These are phyloP conservation scores for Dasysyrphus albostriatus DNA, from an alignment of 2,888 invertebrate genomes.

Conservation along the genomic window DNA sequence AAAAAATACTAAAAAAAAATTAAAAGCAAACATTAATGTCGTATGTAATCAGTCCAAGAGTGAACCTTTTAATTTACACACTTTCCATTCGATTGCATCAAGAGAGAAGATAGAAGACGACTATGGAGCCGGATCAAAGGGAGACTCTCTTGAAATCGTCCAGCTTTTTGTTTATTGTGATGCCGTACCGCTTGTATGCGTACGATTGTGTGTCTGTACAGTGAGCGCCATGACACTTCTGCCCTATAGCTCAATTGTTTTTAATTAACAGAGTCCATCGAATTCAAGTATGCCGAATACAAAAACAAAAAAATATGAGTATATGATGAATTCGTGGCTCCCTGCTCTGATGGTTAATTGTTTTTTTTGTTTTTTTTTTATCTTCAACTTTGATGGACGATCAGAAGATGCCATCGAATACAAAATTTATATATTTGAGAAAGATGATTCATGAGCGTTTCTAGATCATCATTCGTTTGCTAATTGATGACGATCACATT, in stretches of 20 bases:
- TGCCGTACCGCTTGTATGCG: background rate
- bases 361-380: constrained; percentile 29
- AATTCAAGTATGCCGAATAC: background rate
- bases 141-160: constrained; percentile 9
- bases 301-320: background rate
- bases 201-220: constrained; percentile 60
- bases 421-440: constrained; percentile 14
- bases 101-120: background rate
- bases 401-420: background rate
- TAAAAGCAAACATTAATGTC: constrained; percentile 36
- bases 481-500: constrained; percentile 71
- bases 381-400: constrained; percentile 13
- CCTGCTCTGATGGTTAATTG: constrained; percentile 65
- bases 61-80: constrained; percentile 72
- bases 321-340: constrained; percentile 42
- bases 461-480: constrained; percentile 72
- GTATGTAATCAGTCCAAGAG: constrained; percentile 45
- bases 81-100: constrained; percentile 3
- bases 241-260: constrained; percentile 82
- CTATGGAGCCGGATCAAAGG: background rate
- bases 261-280: constrained; percentile 81
- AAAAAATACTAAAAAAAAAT: background rate
- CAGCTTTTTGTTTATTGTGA: constrained; percentile 1
- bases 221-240: constrained; percentile 77
- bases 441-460: constrained; percentile 72